Evolutionary conservation across 2,888 invertebrate species (phyloP).

Genomic region (Phania funesta): DNA sequence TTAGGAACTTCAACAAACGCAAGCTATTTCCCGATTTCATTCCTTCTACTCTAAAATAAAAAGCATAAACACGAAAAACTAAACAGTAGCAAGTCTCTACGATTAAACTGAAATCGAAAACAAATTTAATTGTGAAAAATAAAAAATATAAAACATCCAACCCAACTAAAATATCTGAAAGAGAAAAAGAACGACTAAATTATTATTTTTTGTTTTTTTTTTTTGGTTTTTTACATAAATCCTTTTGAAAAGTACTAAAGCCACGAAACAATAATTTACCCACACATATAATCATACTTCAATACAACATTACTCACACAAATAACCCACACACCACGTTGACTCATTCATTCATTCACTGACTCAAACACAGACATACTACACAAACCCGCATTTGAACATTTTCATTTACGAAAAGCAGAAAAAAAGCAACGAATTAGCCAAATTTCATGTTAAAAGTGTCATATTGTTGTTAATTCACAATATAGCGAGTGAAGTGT

Average conservation of each 20-base stretch:
- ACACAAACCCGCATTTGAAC: constrained; percentile 25
- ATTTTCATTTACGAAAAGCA: constrained; percentile 24
- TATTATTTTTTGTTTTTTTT: background rate
- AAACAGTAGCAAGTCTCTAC: constrained; percentile 21
- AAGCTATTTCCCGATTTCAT: background rate
- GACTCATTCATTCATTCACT: constrained; percentile 27
- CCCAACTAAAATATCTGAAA: background rate
- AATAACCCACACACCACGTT: background rate
- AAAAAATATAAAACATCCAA: constrained; percentile 3
- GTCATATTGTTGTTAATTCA: constrained; percentile 32
- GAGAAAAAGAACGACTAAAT: background rate
- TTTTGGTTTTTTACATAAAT: background rate
- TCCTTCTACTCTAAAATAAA: constrained; percentile 11
- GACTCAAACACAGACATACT: constrained; percentile 29
- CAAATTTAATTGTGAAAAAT: constrained; percentile 17
- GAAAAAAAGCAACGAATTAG: constrained; percentile 56
- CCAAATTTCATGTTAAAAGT: constrained; percentile 60
- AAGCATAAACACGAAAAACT: constrained; percentile 23
- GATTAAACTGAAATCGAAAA: constrained; percentile 36
- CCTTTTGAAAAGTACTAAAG: constrained; percentile 8
- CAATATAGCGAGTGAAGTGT: constrained; percentile 11
- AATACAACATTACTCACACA: no score
- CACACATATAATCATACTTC: no score
- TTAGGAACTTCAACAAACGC: constrained; percentile 14
- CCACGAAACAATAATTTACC: constrained; percentile 1